A percentile compares a stretch with the other conserved stretches of the same genome.
Conservation (phyloP, 2,888 invertebrate species). For the Ormyrus rosae region DNA sequence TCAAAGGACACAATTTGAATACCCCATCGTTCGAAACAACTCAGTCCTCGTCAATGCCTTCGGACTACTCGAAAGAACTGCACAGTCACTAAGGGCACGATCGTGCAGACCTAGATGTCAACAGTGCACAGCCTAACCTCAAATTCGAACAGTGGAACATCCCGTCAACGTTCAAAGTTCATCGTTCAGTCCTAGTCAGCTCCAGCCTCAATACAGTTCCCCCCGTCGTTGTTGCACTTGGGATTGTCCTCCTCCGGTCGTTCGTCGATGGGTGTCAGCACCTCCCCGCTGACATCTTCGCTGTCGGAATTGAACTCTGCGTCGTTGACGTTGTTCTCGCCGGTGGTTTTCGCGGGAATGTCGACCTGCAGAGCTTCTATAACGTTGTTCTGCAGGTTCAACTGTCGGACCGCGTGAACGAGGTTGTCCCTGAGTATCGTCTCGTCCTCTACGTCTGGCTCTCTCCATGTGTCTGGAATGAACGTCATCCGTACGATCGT, state of each 20-base stretch:
- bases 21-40: background rate
- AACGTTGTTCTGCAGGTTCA: conserved; percentile 63
- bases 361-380: conserved; percentile 63
- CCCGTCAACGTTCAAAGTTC: background rate
- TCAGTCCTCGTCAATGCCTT: background rate
- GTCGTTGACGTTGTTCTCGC: conserved; percentile 59
- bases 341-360: conserved; percentile 57
- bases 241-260: conserved; percentile 53
- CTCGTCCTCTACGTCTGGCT: conserved; percentile 60
- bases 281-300: conserved; percentile 54
- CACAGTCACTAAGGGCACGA: background rate
- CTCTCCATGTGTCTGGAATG: conserved; percentile 77
- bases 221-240: conserved; percentile 57
- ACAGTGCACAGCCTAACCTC: background rate
- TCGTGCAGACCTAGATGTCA: background rate
- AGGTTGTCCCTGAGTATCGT: conserved; percentile 66
- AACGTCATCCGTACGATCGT: conserved; percentile 77
- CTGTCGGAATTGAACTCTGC: conserved; percentile 62
- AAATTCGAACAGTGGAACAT: background rate
- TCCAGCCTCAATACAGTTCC: background rate
- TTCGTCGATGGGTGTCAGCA: conserved; percentile 57
- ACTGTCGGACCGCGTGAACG: conserved; percentile 65
- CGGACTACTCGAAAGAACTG: background rate
- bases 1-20: background rate
- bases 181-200: background rate